Evolutionary conservation across 2,797 vertebrate genomes (phyloP).

Genomic region (Myotis vivesi): DNA sequence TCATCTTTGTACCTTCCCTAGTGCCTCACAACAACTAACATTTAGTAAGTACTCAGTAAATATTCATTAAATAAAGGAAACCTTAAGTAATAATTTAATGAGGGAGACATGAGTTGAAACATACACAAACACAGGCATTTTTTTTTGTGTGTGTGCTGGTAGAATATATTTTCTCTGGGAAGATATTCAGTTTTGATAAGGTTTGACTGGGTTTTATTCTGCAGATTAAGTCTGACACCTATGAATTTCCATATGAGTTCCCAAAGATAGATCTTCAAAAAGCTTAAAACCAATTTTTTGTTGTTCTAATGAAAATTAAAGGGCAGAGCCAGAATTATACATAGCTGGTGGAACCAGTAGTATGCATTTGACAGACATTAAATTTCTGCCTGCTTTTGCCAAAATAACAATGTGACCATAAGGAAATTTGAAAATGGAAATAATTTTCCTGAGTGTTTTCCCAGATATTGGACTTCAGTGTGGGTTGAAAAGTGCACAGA

Average conservation of each 20-base stretch:
- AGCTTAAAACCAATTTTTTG: conserved; percentile 9
- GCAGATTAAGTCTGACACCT: neutral
- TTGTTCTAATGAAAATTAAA: conserved; percentile 54
- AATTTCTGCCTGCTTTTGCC: conserved; percentile 47
- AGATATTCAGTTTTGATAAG: conserved; percentile 30
- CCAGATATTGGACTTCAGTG: conserved; percentile 67
- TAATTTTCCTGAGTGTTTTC: conserved; percentile 65
- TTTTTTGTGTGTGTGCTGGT: neutral
- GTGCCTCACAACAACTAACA: neutral
- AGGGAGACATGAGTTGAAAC: neutral
- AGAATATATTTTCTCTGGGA: conserved; percentile 1
- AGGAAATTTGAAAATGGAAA: conserved; percentile 73
- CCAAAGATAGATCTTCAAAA: conserved; percentile 35
- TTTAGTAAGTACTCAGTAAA: conserved; percentile 11
- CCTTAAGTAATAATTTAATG: neutral
- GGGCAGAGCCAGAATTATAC: conserved; percentile 34
- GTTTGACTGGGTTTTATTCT: neutral
- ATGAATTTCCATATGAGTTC: conserved; percentile 34
- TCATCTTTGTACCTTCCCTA: neutral
- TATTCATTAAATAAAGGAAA: conserved; percentile 8
- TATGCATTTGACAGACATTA: conserved; percentile 50
- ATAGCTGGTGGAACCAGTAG: neutral
- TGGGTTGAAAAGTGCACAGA: conserved; percentile 62
- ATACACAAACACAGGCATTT: neutral
- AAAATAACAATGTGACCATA: conserved; percentile 66